Percentiles rank a stretch among this genome's conserved stretches.
These are phyloP conservation scores for Astreopora myriophthalma DNA, from an alignment of 64 coral and sea anemone species.

Conservation along the genomic window DNA sequence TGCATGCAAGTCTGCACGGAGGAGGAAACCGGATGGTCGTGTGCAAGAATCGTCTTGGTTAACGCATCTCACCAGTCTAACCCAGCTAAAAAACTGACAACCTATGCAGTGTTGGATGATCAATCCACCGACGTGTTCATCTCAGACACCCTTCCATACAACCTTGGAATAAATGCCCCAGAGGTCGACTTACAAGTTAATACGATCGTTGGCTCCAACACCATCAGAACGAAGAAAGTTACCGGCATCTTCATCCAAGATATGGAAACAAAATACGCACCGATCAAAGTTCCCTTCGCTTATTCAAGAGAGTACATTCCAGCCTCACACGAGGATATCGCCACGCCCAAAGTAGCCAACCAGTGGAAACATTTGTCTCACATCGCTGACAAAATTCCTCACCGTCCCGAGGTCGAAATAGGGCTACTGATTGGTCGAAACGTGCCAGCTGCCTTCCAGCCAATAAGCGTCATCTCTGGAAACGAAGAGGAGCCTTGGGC, in stretches of 20 bases:
- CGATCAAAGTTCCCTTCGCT: conserved; percentile 13
- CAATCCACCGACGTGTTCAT: conserved; percentile 76
- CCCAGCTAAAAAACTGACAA: conserved; percentile 29
- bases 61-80: conserved; percentile 45
- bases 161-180: background rate
- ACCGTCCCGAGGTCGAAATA: conserved; percentile 21
- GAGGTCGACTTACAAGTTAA: conserved; percentile 35
- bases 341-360: background rate
- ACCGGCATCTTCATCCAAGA: conserved; percentile 53
- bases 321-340: background rate
- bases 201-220: too few relatives aligned
- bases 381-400: conserved; percentile 37
- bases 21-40: conserved; percentile 48
- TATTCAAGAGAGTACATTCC: conserved; percentile 60
- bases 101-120: conserved; percentile 74
- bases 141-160: background rate
- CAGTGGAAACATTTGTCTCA: conserved; percentile 37
- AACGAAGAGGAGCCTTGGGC: conserved; percentile 39
- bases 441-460: conserved; percentile 48
- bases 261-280: background rate
- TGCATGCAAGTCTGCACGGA: conserved; percentile 73
- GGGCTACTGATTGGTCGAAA: conserved; percentile 49
- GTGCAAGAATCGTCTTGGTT: conserved; percentile 69
- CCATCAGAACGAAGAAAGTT: background rate
- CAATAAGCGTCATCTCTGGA: background rate